A percentile compares a stretch with the other conserved stretches of the same genome.
phyloP scores from a whole-genome alignment of 2,888 invertebrate species.

The Dolomedes plantarius region DNA sequence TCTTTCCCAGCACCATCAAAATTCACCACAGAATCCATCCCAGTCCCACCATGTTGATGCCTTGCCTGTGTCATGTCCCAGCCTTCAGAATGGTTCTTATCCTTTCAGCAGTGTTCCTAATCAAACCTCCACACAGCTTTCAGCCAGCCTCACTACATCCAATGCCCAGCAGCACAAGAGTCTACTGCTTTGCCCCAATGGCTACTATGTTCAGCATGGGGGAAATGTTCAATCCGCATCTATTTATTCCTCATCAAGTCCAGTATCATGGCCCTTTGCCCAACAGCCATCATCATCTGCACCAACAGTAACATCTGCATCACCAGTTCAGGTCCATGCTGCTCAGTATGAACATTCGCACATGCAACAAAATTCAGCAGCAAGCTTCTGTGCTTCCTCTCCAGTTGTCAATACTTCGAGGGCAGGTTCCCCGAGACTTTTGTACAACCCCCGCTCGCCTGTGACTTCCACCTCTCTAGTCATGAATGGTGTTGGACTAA shows the following conservation, averaged over 20 bases:
- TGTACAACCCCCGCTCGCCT: conserved; percentile 56
- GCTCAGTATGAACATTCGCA: conserved; percentile 41
- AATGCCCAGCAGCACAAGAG: conserved; percentile 50
- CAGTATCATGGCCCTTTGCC: conserved; percentile 65
- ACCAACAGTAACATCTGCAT: conserved; percentile 40
- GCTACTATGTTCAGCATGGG: conserved; percentile 73
- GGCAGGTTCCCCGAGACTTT: conserved; percentile 53
- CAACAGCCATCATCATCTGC: conserved; percentile 44
- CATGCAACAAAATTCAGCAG: conserved; percentile 32
- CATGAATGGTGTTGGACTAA: conserved; percentile 51
- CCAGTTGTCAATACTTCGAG: conserved; percentile 35
- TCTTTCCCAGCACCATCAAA: conserved; percentile 75
- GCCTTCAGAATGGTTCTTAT: conserved; percentile 41
- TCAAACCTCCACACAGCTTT: conserved; percentile 28
- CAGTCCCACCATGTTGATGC: conserved; percentile 50
- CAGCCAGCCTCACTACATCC: conserved; percentile 20
- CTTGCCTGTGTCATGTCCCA: conserved; percentile 35
- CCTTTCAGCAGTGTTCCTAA: conserved; percentile 57
- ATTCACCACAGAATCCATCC: conserved; percentile 64
- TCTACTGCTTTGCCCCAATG: conserved; percentile 69
- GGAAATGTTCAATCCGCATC: conserved; percentile 43
- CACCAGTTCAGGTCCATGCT: conserved; percentile 44
- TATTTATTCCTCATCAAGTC: conserved; percentile 41
- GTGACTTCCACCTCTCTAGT: conserved; percentile 55
- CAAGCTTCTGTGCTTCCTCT: conserved; percentile 29